Base-by-base conservation (phyloP, 2,113 vertebrate species). In the Jaculus jaculus region DNA sequence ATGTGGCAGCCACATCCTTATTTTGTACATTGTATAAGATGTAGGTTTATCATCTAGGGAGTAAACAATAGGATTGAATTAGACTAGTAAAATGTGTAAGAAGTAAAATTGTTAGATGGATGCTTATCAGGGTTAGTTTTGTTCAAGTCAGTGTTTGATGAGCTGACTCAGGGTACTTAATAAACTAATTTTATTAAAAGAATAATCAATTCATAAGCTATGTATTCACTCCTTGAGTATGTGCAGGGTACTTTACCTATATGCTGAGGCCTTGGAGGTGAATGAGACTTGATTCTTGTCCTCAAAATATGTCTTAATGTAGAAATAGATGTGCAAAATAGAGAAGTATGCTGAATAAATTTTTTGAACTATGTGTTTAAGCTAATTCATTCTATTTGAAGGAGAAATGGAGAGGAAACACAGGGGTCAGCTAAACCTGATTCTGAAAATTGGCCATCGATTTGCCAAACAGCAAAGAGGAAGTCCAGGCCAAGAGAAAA, bases 111-210 rank as follows among this genome's bases (percentile, higher is more conserved):
- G 42, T 71, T 92, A n/a, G 7, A 51, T 90, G 63, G 34, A 37
- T 83, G 32, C 30, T 93, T 86, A 91, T 32, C 34, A 90, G 79
- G 16, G 17, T 75, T 60, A 66, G 4, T 93, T 92, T 91, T 92
- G 21, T 85, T 28, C 34, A 82, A 0, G 39, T 78, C 47, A 74
- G 61, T 93, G 69, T 88, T 93, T 63, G 58, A 93, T 63, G 58
- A 93, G 23, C 78, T 77, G 0, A 90, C 2, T 0, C 65, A 77
- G 37, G 77, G 3, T 79, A 72, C 11, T 37, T 87, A 21, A 74
- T 74, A 79, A 74, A 83, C 42, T 80, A 60, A 42, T 10, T 71
- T 93, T n/a, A 8, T 47, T 90, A 7, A 74, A 90, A 71, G 24
- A 39, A 87, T 68, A 71, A 68, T 82, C 1, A 79, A 23, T 84